Percentiles rank a stretch among this genome's conserved stretches.
Evolutionary conservation across 1,140 invertebrate genomes (phyloP).

Genomic region (Hylyphantes graminicola): DNA sequence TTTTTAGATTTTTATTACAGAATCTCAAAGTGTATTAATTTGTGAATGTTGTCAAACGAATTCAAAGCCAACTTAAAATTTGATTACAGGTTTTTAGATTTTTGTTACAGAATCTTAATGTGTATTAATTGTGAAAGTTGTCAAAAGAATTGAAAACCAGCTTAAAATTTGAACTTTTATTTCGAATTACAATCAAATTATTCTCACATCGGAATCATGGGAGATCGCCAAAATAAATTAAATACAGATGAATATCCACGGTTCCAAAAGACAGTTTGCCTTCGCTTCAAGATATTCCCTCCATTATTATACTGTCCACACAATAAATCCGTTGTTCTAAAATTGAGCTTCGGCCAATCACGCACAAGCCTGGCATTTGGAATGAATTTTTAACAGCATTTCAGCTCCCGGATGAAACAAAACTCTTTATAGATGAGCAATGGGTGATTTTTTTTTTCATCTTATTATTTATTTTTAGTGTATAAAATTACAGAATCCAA

Average conservation of each 20-base stretch:
- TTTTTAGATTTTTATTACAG: no score
- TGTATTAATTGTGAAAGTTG: no score
- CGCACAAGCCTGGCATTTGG: constrained; percentile 17
- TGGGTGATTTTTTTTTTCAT: background rate
- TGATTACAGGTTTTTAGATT: no score
- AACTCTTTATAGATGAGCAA: constrained; percentile 18
- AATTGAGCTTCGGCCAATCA: constrained; percentile 36
- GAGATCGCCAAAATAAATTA: constrained; percentile 23
- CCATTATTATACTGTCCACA: background rate
- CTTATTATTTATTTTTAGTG: background rate
- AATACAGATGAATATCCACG: constrained; percentile 1
- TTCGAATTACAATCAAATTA: constrained; percentile 49
- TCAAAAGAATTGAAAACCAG: background rate
- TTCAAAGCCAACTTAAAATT: no score
- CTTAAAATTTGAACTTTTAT: constrained; percentile 58
- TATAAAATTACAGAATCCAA: constrained; percentile 30
- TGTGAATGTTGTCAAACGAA: no score
- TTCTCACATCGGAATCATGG: constrained; percentile 8
- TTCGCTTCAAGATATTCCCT: background rate
- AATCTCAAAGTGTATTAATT: no score
- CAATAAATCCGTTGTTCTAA: background rate
- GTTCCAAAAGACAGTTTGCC: background rate
- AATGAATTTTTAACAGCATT: background rate
- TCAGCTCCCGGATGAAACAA: background rate
- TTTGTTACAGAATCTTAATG: no score